A percentile compares a stretch with the other conserved stretches of the same genome.
These are phyloP conservation scores for Poecilobothrus nobilitatus DNA, from an alignment of 2,888 invertebrate genomes.

Conservation along the genomic window DNA sequence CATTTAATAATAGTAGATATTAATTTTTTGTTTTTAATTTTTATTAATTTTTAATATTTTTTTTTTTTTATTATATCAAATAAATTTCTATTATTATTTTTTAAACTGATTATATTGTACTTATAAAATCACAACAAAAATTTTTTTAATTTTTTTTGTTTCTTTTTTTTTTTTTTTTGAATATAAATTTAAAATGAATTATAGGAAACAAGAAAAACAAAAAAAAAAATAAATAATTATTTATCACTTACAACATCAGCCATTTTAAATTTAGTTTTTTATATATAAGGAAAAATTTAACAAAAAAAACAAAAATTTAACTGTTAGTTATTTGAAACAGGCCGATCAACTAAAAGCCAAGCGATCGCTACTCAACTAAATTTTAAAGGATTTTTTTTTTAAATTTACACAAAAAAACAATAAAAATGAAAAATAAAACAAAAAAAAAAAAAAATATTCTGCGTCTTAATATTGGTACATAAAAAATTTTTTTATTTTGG, in stretches of 20 bases:
- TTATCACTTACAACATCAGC: neutral
- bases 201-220: too few relatives aligned
- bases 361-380: conserved; percentile 22
- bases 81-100: neutral
- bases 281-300: neutral
- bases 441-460: too few relatives aligned
- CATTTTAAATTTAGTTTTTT: conserved; percentile 8
- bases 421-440: too few relatives aligned
- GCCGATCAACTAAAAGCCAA: conserved; percentile 15
- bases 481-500: neutral
- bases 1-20: too few relatives aligned
- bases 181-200: neutral
- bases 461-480: too few relatives aligned
- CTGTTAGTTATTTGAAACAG: neutral
- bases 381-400: conserved; percentile 10
- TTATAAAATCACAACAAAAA: neutral
- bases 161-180: neutral
- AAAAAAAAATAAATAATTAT: neutral
- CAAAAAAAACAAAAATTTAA: neutral
- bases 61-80: too few relatives aligned
- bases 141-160: neutral
- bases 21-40: neutral
- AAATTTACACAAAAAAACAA: too few relatives aligned
- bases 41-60: neutral
- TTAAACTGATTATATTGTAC: neutral